Evolutionary conservation across 2,888 invertebrate genomes (phyloP), one percentile per base, ranked within the genome.

Genomic region (Sabatieria punctata): DNA sequence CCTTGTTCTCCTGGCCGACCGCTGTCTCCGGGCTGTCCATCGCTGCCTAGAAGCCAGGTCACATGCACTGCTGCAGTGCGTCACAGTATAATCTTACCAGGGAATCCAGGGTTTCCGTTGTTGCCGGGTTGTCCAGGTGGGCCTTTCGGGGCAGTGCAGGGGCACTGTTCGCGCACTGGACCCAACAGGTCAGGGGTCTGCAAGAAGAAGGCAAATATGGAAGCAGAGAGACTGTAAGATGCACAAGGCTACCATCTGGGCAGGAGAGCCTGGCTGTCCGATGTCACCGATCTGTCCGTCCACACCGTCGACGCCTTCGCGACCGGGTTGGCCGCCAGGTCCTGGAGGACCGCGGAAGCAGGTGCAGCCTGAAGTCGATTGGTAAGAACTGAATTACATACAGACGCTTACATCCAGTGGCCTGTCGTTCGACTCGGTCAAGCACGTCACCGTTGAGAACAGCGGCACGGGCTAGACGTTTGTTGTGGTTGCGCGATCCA

Each of bases 271-370:
- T 25, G 23, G 25, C 19, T 18, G 8, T 6, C 38, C 38, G 38
- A 21, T 38, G 38, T 8, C 38, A 8, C 38, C 38, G n/a, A 13
- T 13, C 8, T 18, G 6, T 6, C 38, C 38, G 19, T 8, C 8
- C 8, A n/a, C 38, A 11, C 38, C 60, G 49, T 57, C 55, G 22
- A 43, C 51, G 44, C 59, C 59, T 40, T 58, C 57, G 33, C 55
- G 50, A 21, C 59, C 59, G 2, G 56, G 48, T 15, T 51, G 52
- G 46, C 60, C 61, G n/a, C 58, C 49, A 19, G 54, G 51, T 41
- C 63, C 63, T 36, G 63, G 60, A n/a, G 59, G 54, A 41, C 63
- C 63, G 41, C 61, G 56, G 47, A 60, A 56, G 45, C 63, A 63
- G 4, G 59, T 58, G 46, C 59, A 60, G 38, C 38, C 15, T 8